Evolutionary conservation across 2,113 vertebrate genomes (phyloP).

Genomic region (Enhydra lutris): DNA sequence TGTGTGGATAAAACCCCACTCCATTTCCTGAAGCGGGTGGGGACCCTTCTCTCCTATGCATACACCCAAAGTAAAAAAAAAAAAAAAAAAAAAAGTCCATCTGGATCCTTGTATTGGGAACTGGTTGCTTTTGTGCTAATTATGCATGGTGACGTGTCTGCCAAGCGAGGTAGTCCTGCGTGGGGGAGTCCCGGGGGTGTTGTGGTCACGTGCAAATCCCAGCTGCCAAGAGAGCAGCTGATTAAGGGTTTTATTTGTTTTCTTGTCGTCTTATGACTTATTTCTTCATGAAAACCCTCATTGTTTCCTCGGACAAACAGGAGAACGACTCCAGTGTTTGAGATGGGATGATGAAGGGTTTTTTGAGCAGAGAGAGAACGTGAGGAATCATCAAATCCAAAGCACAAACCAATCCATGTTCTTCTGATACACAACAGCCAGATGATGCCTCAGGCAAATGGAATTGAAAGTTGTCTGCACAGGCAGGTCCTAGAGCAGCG

Average conservation of each 20-base stretch:
- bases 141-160: fast-evolving
- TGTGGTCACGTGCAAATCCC: neutral
- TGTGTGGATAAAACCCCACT: neutral
- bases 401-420: too few relatives aligned
- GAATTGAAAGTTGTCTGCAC: neutral
- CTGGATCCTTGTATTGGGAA: neutral
- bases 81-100: neutral
- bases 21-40: too few relatives aligned
- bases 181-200: neutral
- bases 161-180: neutral
- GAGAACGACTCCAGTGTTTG: neutral
- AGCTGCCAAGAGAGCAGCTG: neutral
- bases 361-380: neutral
- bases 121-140: neutral
- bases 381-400: too few relatives aligned
- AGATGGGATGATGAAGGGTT: neutral
- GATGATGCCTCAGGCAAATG: neutral
- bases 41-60: neutral
- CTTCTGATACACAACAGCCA: fast-evolving
- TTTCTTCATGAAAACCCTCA: neutral
- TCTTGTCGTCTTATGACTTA: neutral
- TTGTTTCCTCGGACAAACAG: neutral
- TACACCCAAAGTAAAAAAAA: neutral
- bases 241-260: neutral
- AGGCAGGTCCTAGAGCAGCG: neutral